phyloP scores from a whole-genome alignment of 2,888 invertebrate genomes.

The Eutolmus rufibarbis region DNA sequence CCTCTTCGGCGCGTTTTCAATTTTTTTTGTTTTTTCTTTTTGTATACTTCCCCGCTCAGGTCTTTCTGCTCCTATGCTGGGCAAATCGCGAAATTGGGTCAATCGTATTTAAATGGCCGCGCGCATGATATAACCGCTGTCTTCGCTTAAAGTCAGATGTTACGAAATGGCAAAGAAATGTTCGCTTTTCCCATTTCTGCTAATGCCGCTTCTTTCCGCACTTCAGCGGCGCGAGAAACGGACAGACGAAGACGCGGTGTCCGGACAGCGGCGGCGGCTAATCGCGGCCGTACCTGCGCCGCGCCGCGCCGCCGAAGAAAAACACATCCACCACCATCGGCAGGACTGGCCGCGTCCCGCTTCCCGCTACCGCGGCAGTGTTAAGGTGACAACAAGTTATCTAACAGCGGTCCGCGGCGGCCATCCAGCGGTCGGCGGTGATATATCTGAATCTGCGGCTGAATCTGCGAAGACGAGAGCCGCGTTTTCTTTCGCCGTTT shows the following conservation, averaged over 20 bases:
- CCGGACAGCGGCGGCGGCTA: background rate
- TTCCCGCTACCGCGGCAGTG: background rate
- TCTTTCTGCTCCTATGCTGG: background rate
- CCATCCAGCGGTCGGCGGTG: background rate
- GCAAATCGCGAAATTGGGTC: slow-evolving; percentile 42
- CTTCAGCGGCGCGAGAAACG: background rate
- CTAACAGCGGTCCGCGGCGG: slow-evolving; percentile 5
- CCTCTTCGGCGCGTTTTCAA: background rate
- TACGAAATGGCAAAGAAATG: slow-evolving; percentile 46
- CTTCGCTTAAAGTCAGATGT: slow-evolving; percentile 45
- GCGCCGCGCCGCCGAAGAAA: background rate
- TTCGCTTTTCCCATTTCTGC: slow-evolving; percentile 46
- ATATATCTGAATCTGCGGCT: background rate
- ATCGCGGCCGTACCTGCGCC: background rate
- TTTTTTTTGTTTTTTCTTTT: background rate
- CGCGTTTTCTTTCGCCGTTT: background rate
- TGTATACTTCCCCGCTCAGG: background rate
- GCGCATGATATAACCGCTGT: slow-evolving; percentile 46
- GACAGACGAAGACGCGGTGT: background rate
- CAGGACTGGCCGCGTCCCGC: background rate
- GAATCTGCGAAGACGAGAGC: background rate
- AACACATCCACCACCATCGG: background rate
- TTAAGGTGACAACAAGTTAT: slow-evolving; percentile 35
- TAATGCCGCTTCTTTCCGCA: slow-evolving; percentile 39
- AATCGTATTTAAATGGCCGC: slow-evolving; percentile 47